A percentile compares a stretch with the other conserved stretches of the same genome.
Conservation (phyloP, 2,888 invertebrate genomes). For the Dilophus febrilis region DNA sequence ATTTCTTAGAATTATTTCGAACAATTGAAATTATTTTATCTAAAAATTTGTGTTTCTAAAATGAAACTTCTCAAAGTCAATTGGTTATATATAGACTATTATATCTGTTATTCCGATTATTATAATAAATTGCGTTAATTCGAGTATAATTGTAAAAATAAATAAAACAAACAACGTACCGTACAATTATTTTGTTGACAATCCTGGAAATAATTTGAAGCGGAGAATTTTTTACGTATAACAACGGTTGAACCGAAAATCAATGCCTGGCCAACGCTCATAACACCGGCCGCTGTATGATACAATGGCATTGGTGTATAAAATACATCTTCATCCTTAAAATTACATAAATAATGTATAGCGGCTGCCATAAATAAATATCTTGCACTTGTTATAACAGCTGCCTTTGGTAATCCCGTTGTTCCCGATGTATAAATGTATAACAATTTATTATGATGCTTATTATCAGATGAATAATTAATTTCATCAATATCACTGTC, state of each 20-base stretch:
- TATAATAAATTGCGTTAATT: too few species aligned
- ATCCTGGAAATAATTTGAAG: constrained; percentile 81
- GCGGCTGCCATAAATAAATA: constrained; percentile 63
- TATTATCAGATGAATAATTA: constrained; percentile 34
- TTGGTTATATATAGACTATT: too few species aligned
- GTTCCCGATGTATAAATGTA: constrained; percentile 99
- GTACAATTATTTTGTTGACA: constrained; percentile 88
- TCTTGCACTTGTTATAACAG: constrained; percentile 87
- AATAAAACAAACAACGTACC: constrained; percentile 47
- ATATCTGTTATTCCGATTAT: too few species aligned
- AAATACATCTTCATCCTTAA: constrained; percentile 54
- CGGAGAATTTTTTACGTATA: constrained; percentile 83
- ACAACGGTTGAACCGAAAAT: constrained; percentile 71
- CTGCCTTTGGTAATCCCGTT: constrained; percentile 94
- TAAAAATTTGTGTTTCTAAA: too few species aligned
- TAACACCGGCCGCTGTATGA: constrained; percentile 86
- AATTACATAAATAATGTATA: constrained; percentile 49
- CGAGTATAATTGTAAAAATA: too few species aligned
- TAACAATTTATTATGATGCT: constrained; percentile 59
- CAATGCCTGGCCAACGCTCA: constrained; percentile 66
- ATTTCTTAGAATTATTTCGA: too few species aligned
- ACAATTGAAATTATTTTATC: too few species aligned
- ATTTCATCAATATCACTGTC: constrained; percentile 24
- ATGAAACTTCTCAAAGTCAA: too few species aligned
- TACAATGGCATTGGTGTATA: constrained; percentile 90